Evolutionary conservation across 2,113 vertebrate species (phyloP).

Genomic region (Hypocryptadius cinnamomeus): DNA sequence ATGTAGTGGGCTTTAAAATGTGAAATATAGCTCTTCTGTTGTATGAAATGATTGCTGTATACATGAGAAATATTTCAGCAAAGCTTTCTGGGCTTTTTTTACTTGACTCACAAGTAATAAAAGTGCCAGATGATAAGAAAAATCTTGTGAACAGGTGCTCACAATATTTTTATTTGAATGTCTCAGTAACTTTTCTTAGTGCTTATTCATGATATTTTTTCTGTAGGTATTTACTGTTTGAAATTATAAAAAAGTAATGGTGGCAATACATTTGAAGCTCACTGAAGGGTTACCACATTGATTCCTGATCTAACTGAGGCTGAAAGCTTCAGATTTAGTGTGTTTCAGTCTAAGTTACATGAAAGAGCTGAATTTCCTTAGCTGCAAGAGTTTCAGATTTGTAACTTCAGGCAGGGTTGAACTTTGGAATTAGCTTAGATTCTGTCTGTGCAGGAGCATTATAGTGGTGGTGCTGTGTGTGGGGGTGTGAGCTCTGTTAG

Average conservation of each 20-base stretch:
- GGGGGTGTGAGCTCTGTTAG: neutral
- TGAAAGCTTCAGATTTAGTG: neutral
- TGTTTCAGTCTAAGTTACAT: neutral
- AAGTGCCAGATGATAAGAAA: neutral
- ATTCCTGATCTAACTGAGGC: neutral
- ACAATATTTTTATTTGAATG: neutral
- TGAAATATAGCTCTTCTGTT: neutral
- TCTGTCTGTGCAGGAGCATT: neutral
- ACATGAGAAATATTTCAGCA: neutral
- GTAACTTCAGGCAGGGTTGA: neutral
- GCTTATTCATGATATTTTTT: neutral
- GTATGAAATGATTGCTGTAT: neutral
- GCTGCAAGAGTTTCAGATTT: neutral
- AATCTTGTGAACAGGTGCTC: neutral
- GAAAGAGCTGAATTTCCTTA: neutral
- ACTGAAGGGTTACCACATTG: neutral
- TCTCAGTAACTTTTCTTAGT: neutral
- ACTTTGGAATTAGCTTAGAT: neutral
- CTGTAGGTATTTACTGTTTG: neutral
- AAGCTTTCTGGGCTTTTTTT: neutral
- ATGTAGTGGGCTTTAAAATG: neutral
- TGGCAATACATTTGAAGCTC: neutral
- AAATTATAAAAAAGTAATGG: neutral
- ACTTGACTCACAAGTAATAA: neutral
- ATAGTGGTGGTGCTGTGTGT: neutral